A percentile compares a stretch with the other conserved stretches of the same genome.
Conservation (phyloP, 2,797 vertebrate genomes). For the Gymnothorax reevesii region DNA sequence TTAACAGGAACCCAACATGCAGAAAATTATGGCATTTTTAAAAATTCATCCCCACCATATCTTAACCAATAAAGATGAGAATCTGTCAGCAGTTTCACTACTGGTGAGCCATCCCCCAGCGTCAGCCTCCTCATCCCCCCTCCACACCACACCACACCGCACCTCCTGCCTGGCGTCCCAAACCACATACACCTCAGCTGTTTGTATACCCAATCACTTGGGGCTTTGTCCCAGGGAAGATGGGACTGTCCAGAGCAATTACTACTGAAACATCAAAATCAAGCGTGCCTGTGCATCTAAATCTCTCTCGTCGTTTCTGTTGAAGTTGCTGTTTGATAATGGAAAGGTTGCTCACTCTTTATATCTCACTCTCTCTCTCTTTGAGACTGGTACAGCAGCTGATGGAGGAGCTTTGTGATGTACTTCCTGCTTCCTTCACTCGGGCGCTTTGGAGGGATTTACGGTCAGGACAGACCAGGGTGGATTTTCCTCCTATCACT, state of each 20-base stretch:
- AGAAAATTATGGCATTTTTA: too few relatives aligned
- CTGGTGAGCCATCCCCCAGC: constrained; percentile 61
- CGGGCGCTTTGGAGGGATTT: too few relatives aligned
- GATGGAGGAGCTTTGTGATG: too few relatives aligned
- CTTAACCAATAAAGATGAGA: constrained; percentile 27
- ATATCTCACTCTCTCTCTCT: too few relatives aligned
- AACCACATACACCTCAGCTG: constrained; percentile 46
- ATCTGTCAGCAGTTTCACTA: constrained; percentile 95
- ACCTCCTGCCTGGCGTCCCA: constrained; percentile 50
- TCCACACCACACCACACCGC: constrained; percentile 24
- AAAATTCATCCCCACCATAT: neutral
- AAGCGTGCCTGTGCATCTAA: constrained; percentile 73
- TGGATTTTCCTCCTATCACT: too few relatives aligned
- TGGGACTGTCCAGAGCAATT: constrained; percentile 84
- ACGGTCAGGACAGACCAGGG: too few relatives aligned
- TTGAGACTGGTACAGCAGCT: too few relatives aligned
- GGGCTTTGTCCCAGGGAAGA: constrained; percentile 80
- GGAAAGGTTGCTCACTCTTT: constrained; percentile 20
- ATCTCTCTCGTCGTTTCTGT: constrained; percentile 74
- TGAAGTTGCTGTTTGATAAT: constrained; percentile 71
- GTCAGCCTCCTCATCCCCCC: constrained; percentile 42
- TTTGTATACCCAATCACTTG: constrained; percentile 82
- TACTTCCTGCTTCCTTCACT: too few relatives aligned
- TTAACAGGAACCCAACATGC: too few relatives aligned
- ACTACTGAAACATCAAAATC: constrained; percentile 76